These are phyloP conservation scores for Nylanderia fulva DNA, from an alignment of 1,140 invertebrate species.

Conservation along the genomic window DNA sequence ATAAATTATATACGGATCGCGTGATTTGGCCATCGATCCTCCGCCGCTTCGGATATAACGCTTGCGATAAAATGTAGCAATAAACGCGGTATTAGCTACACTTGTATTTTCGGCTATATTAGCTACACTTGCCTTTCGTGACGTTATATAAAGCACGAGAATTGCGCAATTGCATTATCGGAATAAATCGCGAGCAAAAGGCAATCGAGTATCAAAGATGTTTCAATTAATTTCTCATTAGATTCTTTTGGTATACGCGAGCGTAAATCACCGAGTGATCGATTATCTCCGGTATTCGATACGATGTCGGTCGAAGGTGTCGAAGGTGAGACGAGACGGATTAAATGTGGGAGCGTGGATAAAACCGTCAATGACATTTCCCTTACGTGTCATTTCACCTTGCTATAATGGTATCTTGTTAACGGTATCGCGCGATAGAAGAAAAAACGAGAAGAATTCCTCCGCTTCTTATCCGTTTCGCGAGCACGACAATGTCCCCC, in stretches of 20 bases:
- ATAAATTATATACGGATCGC: constrained; percentile 19
- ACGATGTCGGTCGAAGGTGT: constrained; percentile 38
- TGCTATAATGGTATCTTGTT: constrained; percentile 28
- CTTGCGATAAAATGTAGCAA: background rate
- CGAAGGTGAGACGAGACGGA: constrained; percentile 64
- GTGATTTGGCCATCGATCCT: constrained; percentile 27
- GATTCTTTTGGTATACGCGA: background rate
- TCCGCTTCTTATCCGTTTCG: background rate
- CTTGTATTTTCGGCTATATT: constrained; percentile 3
- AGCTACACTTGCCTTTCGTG: background rate
- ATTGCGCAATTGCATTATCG: background rate
- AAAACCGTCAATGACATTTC: constrained; percentile 71
- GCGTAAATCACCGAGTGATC: constrained; percentile 48
- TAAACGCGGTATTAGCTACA: background rate
- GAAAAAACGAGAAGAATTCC: background rate
- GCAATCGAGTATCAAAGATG: background rate
- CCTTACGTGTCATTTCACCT: constrained; percentile 61
- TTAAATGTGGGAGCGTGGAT: constrained; percentile 52
- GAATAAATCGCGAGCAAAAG: background rate
- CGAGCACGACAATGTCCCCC: background rate
- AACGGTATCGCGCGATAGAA: constrained; percentile 52
- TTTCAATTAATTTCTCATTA: constrained; percentile 33
- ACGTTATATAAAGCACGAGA: constrained; percentile 11
- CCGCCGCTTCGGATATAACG: background rate
- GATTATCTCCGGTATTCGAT: background rate